A percentile compares a stretch with the other conserved stretches of the same genome.
Conservation (phyloP, 1,140 invertebrate genomes). For the Radopholus similis region DNA sequence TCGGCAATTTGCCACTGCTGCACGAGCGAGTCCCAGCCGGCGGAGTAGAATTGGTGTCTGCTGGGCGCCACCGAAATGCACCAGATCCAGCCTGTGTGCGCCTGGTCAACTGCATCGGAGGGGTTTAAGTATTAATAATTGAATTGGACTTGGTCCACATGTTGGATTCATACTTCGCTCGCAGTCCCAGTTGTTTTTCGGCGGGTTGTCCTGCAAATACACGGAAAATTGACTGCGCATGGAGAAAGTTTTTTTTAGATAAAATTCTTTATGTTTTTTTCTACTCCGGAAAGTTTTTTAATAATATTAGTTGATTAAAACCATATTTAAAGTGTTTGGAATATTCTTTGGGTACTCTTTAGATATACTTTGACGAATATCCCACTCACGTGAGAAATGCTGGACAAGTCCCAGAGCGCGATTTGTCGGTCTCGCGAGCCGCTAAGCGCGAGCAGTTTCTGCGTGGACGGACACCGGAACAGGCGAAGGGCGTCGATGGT, state of each 20-base stretch:
- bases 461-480: constrained; percentile 19
- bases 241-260: too few relatives aligned
- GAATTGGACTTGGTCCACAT: too few relatives aligned
- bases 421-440: constrained; percentile 37
- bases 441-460: constrained; percentile 4
- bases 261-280: too few relatives aligned
- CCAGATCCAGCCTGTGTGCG: constrained; percentile 9
- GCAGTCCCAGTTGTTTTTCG: not conserved
- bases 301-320: too few relatives aligned
- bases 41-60: constrained; percentile 15
- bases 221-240: too few relatives aligned
- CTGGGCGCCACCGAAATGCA: not conserved
- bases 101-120: too few relatives aligned
- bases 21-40: constrained; percentile 30
- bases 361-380: not conserved
- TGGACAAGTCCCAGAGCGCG: constrained; percentile 27
- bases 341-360: not conserved
- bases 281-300: constrained; percentile 4
- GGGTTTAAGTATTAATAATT: too few relatives aligned
- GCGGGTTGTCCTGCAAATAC: not conserved
- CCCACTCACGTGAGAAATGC: too few relatives aligned
- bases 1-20: constrained; percentile 31
- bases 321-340: too few relatives aligned
- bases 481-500: constrained; percentile 37
- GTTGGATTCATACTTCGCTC: too few relatives aligned